Base-by-base conservation (phyloP, 2,888 invertebrate species). In the Scaeva pyrastri region DNA sequence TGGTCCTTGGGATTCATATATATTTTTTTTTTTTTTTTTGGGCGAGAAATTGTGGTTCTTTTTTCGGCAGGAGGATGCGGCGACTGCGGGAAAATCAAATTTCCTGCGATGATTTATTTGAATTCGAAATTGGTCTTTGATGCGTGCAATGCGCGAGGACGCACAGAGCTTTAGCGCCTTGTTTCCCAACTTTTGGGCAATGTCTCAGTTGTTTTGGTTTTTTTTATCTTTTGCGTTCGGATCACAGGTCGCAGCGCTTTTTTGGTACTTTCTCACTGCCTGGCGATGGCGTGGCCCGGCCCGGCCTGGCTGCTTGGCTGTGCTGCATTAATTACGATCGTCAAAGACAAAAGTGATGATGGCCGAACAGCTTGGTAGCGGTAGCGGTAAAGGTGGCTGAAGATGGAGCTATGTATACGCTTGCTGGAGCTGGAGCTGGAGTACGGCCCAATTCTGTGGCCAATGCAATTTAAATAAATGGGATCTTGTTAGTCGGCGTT, bases 381-480 rank as follows among this genome's bases (percentile, higher is more conserved):
- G 75, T 58, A 45, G 50, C 50, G 88, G 87, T 70, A 43, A 62
- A 68, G 36, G 56, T 71, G 73, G 73, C 55, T 50, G 70, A 26
- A 70, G 58, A 1, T 39, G 87, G 31, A 31, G 31, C 31, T 31
- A n/a, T n/a, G 31, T 31, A 31, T n/a, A n/a, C n/a, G 31, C 31
- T 31, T 31, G 31, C 31, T 31, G 31, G 31, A 7, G 31, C 6
- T 31, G 31, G 31, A 7, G 31, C 2, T 31, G 31, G 79, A 88
- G 85, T 88, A 88, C 88, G 89, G 88, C 89, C 86, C 86, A 82
- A 82, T 86, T 86, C 82, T 81, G 86, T 78, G 82, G 82, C 77
- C 82, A 86, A 86, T 82, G 86, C 86, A 86, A 86, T 86, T 86
- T 86, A 86, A 86, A 86, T 86, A 86, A 86, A 86, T 86, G 86